Percentiles rank a stretch among this genome's conserved stretches.
Conservation (phyloP, 2,113 vertebrate species). For the Limnothrissa miodon region DNA sequence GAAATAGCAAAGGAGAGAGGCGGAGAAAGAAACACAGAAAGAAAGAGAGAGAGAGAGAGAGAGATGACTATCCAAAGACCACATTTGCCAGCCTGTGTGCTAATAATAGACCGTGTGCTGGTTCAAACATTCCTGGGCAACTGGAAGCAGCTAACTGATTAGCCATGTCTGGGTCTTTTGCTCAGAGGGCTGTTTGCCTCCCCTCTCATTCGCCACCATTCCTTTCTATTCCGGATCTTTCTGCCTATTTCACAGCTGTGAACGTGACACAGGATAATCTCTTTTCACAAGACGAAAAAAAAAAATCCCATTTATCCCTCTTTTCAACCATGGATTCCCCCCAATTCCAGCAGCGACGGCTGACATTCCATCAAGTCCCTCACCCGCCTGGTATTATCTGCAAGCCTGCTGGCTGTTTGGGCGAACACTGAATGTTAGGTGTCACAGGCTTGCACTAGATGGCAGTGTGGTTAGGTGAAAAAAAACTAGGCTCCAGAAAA, state of each 20-base stretch:
- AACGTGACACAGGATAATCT: neutral
- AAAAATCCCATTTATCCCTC: neutral
- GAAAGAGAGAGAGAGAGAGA: neutral
- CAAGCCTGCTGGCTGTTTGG: neutral
- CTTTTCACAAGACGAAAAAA: neutral
- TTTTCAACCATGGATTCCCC: neutral
- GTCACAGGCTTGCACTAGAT: conserved; percentile 50
- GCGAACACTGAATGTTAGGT: neutral
- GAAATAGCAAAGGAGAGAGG: neutral
- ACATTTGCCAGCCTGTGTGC: conserved; percentile 27
- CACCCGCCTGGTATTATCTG: neutral
- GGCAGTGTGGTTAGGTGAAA: conserved; percentile 54
- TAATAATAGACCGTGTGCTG: conserved; percentile 13
- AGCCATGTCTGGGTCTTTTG: neutral
- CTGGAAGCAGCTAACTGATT: conserved; percentile 35
- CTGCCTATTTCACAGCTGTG: conserved; percentile 26
- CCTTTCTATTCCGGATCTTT: conserved; percentile 1
- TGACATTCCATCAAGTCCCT: neutral
- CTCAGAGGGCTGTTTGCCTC: conserved; percentile 4
- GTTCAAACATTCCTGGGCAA: conserved; percentile 38
- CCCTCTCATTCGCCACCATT: conserved; percentile 6
- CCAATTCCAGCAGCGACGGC: neutral
- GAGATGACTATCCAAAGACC: conserved; percentile 6
- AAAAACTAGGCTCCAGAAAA: neutral
- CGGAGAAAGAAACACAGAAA: neutral